Base-by-base conservation (phyloP, 2,113 vertebrate species). In the Pardalotus punctatus region DNA sequence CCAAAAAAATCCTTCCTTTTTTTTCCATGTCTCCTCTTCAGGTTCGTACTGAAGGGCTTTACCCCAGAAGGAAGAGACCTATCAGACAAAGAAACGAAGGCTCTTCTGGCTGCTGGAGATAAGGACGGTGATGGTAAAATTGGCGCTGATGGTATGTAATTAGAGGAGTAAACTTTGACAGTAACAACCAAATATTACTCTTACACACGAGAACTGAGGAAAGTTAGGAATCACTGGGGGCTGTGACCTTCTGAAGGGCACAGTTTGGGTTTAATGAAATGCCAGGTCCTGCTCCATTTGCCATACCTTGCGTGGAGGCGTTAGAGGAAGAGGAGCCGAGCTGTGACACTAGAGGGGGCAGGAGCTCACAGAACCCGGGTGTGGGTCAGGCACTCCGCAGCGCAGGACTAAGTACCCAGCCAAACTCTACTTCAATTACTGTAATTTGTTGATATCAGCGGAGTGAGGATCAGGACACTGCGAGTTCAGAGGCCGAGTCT, bases 51-150 rank as follows among this genome's bases (percentile, higher is more conserved):
- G 97, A 98, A 99, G 93, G 98, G 98, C 67, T 99, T 99, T 87
- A 92, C 98, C 71, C 94, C 98, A 58, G 97, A 98, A 31, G 99
- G 98, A 95, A 97, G 99, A 86, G 98, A 98, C 91, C 97, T 99
- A 92, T 98, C 99, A 45, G 98, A 98, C 92, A 98, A 98, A 95
- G 99, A 99, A 98, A 99, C 98, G 40, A 99, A 99, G 98, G 97
- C 62, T 27, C 98, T 99, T 94, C 94, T 99, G 97, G 96, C 95
- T 54, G 99, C 99, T 69, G 99, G 99, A n/a, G 99, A 99, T 96
- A 99, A 99, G 98, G 99, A 99, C 2, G 99, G 99, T 81, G 99
- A 99, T 33, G 99, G 99, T 85, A 99, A 99, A 98, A 99, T 99
- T 22, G 99, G 99, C 56, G 97, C 98, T 14, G 99, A 99, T 25